Evolutionary conservation across 2,797 vertebrate genomes (phyloP).

Genomic region (Labeo calbasu): DNA sequence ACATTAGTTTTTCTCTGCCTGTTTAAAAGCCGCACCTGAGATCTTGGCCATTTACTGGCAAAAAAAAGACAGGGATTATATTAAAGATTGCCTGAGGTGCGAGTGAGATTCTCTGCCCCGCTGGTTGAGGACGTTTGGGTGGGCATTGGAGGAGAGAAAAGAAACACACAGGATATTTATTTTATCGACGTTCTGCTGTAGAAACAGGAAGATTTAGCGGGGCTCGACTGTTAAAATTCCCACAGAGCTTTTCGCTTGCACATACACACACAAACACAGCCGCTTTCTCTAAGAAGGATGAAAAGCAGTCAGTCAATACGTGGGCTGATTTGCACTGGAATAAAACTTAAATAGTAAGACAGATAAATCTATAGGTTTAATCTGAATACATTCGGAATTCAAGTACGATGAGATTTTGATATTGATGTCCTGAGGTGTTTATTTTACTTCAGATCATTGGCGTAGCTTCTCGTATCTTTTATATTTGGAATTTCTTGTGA

Average conservation of each 20-base stretch:
- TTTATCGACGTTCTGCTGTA: slow-evolving; percentile 81
- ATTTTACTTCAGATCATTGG: slow-evolving; percentile 10
- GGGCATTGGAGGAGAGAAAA: slow-evolving; percentile 72
- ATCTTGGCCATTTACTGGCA: slow-evolving; percentile 75
- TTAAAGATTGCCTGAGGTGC: slow-evolving; percentile 84
- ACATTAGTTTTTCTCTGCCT: slow-evolving; percentile 71
- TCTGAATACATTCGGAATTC: slow-evolving; percentile 1
- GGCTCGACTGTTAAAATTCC: slow-evolving; percentile 83
- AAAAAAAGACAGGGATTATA: slow-evolving; percentile 73
- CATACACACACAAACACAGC: slow-evolving; percentile 46
- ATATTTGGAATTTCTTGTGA: neutral
- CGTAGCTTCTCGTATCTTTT: neutral
- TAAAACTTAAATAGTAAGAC: slow-evolving; percentile 39
- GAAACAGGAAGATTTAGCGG: slow-evolving; percentile 82
- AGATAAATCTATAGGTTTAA: slow-evolving; percentile 37
- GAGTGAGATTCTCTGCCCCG: slow-evolving; percentile 75
- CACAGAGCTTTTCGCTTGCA: slow-evolving; percentile 68
- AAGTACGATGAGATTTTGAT: slow-evolving; percentile 11
- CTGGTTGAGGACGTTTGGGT: slow-evolving; percentile 73
- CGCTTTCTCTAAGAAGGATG: slow-evolving; percentile 46
- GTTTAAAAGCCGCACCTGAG: slow-evolving; percentile 75
- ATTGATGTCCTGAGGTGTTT: slow-evolving; percentile 30
- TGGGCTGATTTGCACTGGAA: slow-evolving; percentile 43
- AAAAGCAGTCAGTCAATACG: slow-evolving; percentile 47
- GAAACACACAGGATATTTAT: slow-evolving; percentile 80